Base-by-base conservation (phyloP, 2,888 invertebrate genomes). In the Pammene aurita region DNA sequence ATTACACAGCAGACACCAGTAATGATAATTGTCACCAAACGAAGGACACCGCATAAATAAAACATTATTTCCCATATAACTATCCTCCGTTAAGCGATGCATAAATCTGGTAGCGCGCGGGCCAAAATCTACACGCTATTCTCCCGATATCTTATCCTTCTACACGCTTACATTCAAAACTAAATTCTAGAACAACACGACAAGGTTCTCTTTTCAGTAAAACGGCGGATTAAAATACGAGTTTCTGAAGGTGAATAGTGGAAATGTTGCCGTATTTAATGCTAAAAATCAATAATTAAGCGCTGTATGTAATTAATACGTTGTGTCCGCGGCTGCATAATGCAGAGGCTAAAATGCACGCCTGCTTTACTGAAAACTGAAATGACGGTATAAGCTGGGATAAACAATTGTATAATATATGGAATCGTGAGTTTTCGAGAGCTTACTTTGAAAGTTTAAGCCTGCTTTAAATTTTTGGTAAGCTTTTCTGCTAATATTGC, bases 281-380 rank as follows among this genome's bases (percentile, higher is more conserved):
- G 79, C 86, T 86, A 90, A 92, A 92, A 92, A 92, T 92, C 92
- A 90, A 92, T 92, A 92, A 90, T 91, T 89, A 90, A 90, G 81
- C 87, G 84, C 84, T 86, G 88, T 87, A 87, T 88, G 90, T 91
- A 90, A 91, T 92, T 91, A 92, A 92, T 90, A 88, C 83, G 82
- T 75, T 77, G 83, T 80, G 82, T 79, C 78, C 78, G 78, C 79
- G 80, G 66, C 68, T 85, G 82, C 84, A 85, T 77, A 76, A 77
- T 77, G 69, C 63, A 72, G 57, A 18, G 74, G 80, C 83, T 85
- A 84, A 85, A 82, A 81, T 81, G 80, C 78, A 76, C 72, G 71
- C 11, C 57, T 84, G 84, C 84, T 87, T 87, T 87, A 87, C 87
- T 84, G 83, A 85, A 86, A 87, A 87, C 87, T 84, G 83, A 85